Percentiles rank a stretch among this genome's conserved stretches.
phyloP scores from a whole-genome alignment of 2,113 vertebrate species.

The Chlorocebus sabaeus region DNA sequence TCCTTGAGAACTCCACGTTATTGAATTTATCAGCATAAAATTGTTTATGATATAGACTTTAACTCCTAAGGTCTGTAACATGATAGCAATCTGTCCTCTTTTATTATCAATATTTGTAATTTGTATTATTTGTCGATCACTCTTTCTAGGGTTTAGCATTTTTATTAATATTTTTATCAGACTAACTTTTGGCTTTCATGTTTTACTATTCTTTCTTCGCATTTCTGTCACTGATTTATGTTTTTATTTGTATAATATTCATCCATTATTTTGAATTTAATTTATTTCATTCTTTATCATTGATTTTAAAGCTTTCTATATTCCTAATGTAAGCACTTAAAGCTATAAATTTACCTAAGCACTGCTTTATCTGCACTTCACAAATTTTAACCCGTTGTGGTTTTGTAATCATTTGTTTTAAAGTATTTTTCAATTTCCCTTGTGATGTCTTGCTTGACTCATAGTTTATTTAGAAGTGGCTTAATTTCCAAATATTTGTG shows the following conservation, averaged over 20 bases:
- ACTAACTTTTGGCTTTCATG: not conserved
- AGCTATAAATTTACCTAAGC: not conserved
- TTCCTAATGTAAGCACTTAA: not conserved
- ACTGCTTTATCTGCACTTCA: not conserved
- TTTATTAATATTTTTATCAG: not conserved
- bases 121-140: not conserved
- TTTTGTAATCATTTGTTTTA: not conserved
- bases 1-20: not conserved
- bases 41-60: not conserved
- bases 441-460: not conserved
- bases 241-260: not conserved
- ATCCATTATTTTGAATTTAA: not conserved
- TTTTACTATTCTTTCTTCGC: not conserved
- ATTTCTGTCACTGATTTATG: not conserved
- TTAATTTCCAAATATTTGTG: not conserved
- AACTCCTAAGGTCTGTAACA: not conserved
- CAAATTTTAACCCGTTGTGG: not conserved
- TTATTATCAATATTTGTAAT: not conserved
- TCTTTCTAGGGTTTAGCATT: not conserved
- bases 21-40: not conserved
- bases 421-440: not conserved
- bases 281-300: not conserved
- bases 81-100: not conserved
- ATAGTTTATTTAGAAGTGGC: not conserved
- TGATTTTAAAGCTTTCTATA: not conserved